Evolutionary conservation across 2,888 invertebrate genomes (phyloP), one percentile per base, ranked within the genome.

Genomic region (Flexamia atlantica): DNA sequence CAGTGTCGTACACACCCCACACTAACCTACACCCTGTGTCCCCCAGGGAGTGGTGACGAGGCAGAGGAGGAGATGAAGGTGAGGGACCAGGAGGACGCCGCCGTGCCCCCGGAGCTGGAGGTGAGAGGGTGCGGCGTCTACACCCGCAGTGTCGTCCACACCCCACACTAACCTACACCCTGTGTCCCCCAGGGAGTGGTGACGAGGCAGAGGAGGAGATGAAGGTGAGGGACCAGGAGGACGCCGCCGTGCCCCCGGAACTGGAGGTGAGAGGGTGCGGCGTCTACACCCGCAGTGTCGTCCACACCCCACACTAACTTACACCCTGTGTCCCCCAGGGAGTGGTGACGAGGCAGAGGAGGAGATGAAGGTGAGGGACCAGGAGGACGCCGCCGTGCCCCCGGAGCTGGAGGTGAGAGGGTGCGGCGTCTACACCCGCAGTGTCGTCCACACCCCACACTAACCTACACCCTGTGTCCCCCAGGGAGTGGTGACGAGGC

Each of bases 391-490:
- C 90, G 89, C 89, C 88, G 87, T 93, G n/a, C n/a, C n/a, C n/a
- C n/a, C 89, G 84, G 94, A 95, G 89, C 90, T 95, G 87, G 90
- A 92, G 84, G 88, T 92, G 50, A 92, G 91, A 85, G 89, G 89
- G 14, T 90, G 90, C 40, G 94, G 94, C 30, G 93, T 97, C 85
- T 95, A 93, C 90, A 94, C 96, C 36, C n/a, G n/a, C n/a, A n/a
- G n/a, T n/a, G n/a, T n/a, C n/a, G n/a, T n/a, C n/a, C n/a, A 36
- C 36, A 36, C 50, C n/a, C n/a, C n/a, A n/a, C n/a, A n/a, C n/a
- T n/a, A n/a, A 57, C 32, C 20, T 20, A 70, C 36, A 7, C 36
- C 36, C 9, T 9, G 5, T 36, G 36, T 36, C 36, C 36, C 9
- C 4, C n/a, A 93, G 93, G 93, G 90, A 92, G 92, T 88, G n/a